These are phyloP conservation scores for Pseudoips prasinana DNA, from an alignment of 2,888 invertebrate genomes.

Conservation along the genomic window DNA sequence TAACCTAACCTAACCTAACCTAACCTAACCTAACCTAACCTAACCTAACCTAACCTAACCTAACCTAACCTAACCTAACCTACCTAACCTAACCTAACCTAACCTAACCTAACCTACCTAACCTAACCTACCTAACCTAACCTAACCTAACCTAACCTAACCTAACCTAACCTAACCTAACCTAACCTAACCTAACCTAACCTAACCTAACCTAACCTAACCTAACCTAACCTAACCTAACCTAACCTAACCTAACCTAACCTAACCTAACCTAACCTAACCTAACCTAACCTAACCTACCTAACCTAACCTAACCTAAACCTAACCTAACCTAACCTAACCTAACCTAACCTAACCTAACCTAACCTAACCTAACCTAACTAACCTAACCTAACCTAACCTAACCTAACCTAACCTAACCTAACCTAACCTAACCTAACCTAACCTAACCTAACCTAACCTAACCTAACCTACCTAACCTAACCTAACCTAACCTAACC, in stretches of 20 bases:
- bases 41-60: conserved; percentile 27
- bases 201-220: conserved; percentile 18
- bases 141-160: conserved; percentile 20
- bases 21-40: conserved; percentile 25
- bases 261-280: conserved; percentile 16
- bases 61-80: conserved; percentile 24
- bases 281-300: conserved; percentile 16
- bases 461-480: conserved; percentile 17
- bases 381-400: conserved; percentile 17
- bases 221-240: conserved; percentile 11
- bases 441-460: conserved; percentile 18
- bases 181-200: conserved; percentile 20
- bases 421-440: conserved; percentile 17
- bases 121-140: conserved; percentile 15
- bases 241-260: conserved; percentile 14
- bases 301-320: conserved; percentile 13
- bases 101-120: conserved; percentile 19
- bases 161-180: conserved; percentile 26
- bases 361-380: conserved; percentile 15
- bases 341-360: conserved; percentile 21
- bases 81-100: conserved; percentile 11
- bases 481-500: conserved; percentile 4
- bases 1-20: conserved; percentile 22
- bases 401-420: conserved; percentile 16
- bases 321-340: conserved; percentile 12